Evolutionary conservation across 2,113 vertebrate genomes (phyloP).

Genomic region (Rhynchomys soricoides): DNA sequence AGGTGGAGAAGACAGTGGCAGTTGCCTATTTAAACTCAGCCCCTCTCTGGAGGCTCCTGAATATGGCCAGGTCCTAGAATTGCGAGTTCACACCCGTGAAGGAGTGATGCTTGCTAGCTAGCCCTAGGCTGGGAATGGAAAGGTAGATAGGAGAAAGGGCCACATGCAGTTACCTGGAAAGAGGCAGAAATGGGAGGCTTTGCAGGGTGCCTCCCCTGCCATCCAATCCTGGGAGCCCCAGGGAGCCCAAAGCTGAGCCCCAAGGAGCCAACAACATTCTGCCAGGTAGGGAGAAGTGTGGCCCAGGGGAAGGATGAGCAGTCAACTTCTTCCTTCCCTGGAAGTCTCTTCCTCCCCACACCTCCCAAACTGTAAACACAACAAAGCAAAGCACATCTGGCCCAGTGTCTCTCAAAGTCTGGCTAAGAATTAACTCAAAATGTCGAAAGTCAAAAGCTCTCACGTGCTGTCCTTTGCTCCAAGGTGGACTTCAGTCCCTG

Average conservation of each 20-base stretch:
- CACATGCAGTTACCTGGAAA: not conserved
- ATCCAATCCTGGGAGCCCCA: too few species aligned
- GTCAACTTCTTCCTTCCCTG: not conserved
- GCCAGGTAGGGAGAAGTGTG: accelerated
- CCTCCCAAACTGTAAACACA: not conserved
- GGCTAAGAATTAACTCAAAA: constrained; percentile 60
- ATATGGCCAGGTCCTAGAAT: not conserved
- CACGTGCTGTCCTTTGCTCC: not conserved
- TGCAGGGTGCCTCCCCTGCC: accelerated
- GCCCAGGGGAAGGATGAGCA: too few species aligned
- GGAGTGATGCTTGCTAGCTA: not conserved
- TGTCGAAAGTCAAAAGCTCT: not conserved
- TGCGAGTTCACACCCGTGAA: not conserved
- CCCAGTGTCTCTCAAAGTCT: not conserved
- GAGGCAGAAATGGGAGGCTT: not conserved
- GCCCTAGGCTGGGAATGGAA: too few species aligned
- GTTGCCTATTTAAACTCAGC: not conserved
- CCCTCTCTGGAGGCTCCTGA: not conserved
- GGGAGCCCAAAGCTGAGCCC: accelerated
- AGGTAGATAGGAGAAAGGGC: not conserved
- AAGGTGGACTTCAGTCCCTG: not conserved
- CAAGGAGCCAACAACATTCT: accelerated
- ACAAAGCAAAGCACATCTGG: not conserved
- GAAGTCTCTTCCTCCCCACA: not conserved
- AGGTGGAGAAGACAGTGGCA: not conserved